Base-by-base conservation (phyloP, 2,113 vertebrate genomes). In the Notothenia rossii region DNA sequence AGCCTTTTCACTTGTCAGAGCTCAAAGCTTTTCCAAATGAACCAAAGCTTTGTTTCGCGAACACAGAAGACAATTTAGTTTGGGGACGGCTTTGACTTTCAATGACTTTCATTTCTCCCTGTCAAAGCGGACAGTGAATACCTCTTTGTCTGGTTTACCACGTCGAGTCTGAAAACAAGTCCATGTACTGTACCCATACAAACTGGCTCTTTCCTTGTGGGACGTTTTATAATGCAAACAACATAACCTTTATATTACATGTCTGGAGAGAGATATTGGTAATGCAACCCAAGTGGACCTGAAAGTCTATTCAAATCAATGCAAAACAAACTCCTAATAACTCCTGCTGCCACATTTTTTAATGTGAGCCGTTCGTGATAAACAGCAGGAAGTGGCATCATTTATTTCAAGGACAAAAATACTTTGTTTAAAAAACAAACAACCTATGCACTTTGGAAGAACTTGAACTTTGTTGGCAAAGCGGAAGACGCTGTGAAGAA, bases 31-130 rank as follows among this genome's bases (percentile, higher is more conserved):
- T 46, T 56, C 55, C 65, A 79, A 69, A 71, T 68, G 74, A 89
- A 81, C 48, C 71, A 4, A 15, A 66, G 84, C 91, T 91, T 92
- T 94, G 92, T 89, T 75, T 73, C 61, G 76, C 11, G 15, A 75
- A 86, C 72, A 69, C n/a, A 54, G 80, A 2, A 59, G 87, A 82
- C 54, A 58, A 56, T 88, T 88, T 58, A 65, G 79, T 55, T 66
- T 46, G 63, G 14, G 83, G 68, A 70, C 68, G 45, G 51, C 75
- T 83, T 83, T 79, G 86, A 81, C 86, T 85, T 82, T 45, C 65
- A 91, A 79, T 81, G 64, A 66, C 72, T 60, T 65, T 81, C 65
- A 85, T 83, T 88, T 88, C 78, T 77, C n/a, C 65, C 77, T 36
- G 86, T 89, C 83, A 82, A 79, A 86, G 79, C 76, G 45, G 49